Evolutionary conservation across 2,113 vertebrate species (phyloP).

Genomic region (Microcebus tavaratra): DNA sequence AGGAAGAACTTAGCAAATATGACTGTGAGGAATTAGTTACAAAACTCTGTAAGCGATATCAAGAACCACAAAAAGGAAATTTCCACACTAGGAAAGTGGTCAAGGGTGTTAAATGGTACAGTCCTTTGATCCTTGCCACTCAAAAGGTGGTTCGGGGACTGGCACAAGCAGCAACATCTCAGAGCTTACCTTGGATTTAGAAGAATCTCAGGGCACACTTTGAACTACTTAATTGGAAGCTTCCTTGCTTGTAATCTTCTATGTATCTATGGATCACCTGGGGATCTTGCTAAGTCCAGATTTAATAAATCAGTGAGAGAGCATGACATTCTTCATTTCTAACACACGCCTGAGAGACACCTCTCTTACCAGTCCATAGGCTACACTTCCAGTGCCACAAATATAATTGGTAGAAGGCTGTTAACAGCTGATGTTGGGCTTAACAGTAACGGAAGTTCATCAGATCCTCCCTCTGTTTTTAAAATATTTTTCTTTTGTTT

Average conservation of each 20-base stretch:
- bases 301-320: background rate
- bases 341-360: background rate
- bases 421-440: background rate
- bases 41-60: background rate
- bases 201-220: background rate
- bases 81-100: background rate
- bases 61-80: background rate
- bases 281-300: background rate
- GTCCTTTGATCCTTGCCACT: background rate
- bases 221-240: background rate
- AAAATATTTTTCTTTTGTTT: background rate
- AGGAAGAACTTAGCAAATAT: background rate
- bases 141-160: background rate
- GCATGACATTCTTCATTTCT: background rate
- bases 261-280: background rate
- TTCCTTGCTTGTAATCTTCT: background rate
- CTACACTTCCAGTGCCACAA: background rate
- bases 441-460: background rate
- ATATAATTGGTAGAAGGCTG: background rate
- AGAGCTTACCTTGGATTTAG: accelerated
- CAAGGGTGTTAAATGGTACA: background rate
- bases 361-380: background rate
- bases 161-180: no score
- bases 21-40: background rate
- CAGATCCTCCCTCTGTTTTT: background rate